phyloP scores from a whole-genome alignment of 2,888 invertebrate genomes.

The Aspidapion aeneum region DNA sequence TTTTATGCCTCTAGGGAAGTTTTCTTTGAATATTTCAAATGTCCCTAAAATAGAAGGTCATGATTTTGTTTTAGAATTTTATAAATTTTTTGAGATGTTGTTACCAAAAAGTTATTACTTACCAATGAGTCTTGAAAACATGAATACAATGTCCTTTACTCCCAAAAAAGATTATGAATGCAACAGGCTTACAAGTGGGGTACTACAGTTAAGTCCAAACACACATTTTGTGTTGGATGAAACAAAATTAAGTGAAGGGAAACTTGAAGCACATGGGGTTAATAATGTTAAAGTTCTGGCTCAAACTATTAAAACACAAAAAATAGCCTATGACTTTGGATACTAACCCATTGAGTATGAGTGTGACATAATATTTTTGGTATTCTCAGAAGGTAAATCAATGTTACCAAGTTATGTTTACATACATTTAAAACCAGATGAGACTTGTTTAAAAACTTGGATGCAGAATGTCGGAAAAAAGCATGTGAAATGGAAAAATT shows the following conservation, averaged over 20 bases:
- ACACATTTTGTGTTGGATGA: conserved; percentile 88
- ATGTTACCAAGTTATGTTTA: conserved; percentile 72
- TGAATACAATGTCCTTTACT: conserved; percentile 70
- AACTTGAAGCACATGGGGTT: conserved; percentile 68
- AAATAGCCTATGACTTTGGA: conserved; percentile 81
- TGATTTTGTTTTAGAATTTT: conserved; percentile 61
- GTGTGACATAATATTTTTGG: conserved; percentile 73
- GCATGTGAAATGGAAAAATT: conserved; percentile 65
- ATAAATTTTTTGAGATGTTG: conserved; percentile 65
- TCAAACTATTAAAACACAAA: conserved; percentile 71
- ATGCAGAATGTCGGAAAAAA: conserved; percentile 64
- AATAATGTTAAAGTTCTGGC: conserved; percentile 69
- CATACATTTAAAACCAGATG: conserved; percentile 59
- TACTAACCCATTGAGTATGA: conserved; percentile 75
- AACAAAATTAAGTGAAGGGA: conserved; percentile 73
- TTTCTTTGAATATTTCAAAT: conserved; percentile 78
- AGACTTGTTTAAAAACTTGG: conserved; percentile 56
- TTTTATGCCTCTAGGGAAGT: conserved; percentile 73
- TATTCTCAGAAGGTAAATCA: conserved; percentile 84
- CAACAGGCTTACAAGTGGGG: conserved; percentile 75
- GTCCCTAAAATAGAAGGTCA: conserved; percentile 56
- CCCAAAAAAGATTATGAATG: conserved; percentile 91
- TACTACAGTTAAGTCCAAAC: conserved; percentile 75
- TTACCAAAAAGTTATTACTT: conserved; percentile 77
- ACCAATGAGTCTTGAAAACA: conserved; percentile 72